Percentiles rank a stretch among this genome's conserved stretches.
Conservation (phyloP, 23 tunicate species). For the Ciona savignyi region DNA sequence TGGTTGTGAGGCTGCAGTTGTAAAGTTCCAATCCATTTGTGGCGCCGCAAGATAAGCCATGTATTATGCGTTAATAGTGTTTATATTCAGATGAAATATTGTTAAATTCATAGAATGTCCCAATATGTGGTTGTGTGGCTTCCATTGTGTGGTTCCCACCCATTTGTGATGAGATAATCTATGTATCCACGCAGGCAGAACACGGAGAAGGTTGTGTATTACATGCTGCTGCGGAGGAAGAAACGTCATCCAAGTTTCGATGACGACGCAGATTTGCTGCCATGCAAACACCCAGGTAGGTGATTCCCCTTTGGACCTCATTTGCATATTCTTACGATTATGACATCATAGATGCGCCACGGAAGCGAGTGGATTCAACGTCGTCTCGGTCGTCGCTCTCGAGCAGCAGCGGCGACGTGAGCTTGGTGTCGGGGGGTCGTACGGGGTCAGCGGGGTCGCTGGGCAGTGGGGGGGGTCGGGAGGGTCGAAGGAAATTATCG, state of each 20-base stretch:
- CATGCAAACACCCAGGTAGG: constrained; percentile 95
- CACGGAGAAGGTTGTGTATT: constrained; percentile 91
- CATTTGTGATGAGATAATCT: no score
- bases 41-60: no score
- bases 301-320: background rate
- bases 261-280: constrained; percentile 88
- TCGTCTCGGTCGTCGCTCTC: constrained; percentile 65
- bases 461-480: constrained; percentile 16
- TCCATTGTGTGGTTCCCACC: no score
- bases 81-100: no score
- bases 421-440: constrained; percentile 12
- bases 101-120: no score
- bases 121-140: no score
- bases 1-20: no score
- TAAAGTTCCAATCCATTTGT: no score
- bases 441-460: constrained; percentile 47
- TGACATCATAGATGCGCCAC: constrained; percentile 59
- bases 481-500: constrained; percentile 47
- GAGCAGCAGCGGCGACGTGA: constrained; percentile 54
- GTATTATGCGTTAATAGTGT: no score
- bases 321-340: background rate
- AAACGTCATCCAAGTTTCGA: constrained; percentile 84
- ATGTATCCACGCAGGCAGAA: constrained; percentile 35
- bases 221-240: constrained; percentile 91
- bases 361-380: constrained; percentile 89